phyloP scores from a whole-genome alignment of 1,140 invertebrate genomes.

The Daktulosphaira vitifoliae region DNA sequence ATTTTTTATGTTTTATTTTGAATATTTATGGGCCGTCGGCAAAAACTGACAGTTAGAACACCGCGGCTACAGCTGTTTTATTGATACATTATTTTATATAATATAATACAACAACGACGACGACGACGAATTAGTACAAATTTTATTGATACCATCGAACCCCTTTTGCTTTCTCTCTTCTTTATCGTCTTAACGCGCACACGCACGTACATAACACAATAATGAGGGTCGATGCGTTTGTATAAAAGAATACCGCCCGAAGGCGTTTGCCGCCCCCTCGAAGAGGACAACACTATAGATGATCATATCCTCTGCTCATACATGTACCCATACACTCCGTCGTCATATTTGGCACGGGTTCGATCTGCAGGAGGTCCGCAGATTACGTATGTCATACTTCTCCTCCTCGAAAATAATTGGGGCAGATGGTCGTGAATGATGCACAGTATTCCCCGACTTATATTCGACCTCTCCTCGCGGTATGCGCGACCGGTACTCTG shows the following conservation, averaged over 20 bases:
- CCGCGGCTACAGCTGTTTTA: conserved; percentile 2
- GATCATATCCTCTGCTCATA: neutral
- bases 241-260: neutral
- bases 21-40: neutral
- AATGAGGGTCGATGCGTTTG: neutral
- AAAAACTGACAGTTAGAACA: neutral
- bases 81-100: neutral
- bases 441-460: too few relatives aligned
- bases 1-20: neutral
- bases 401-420: too few relatives aligned
- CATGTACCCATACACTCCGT: neutral
- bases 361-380: too few relatives aligned
- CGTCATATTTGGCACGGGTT: too few relatives aligned
- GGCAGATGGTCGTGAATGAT: too few relatives aligned
- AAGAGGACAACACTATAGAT: too few relatives aligned
- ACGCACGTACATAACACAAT: neutral
- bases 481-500: too few relatives aligned
- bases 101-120: neutral
- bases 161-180: conserved; percentile 3
- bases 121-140: conserved; percentile 20
- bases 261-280: conserved; percentile 18
- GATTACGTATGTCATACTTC: too few relatives aligned
- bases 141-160: conserved; percentile 24
- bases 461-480: too few relatives aligned
- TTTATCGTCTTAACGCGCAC: neutral